Evolutionary conservation across 1,140 invertebrate genomes (phyloP).

Genomic region (Aphelinus certus): DNA sequence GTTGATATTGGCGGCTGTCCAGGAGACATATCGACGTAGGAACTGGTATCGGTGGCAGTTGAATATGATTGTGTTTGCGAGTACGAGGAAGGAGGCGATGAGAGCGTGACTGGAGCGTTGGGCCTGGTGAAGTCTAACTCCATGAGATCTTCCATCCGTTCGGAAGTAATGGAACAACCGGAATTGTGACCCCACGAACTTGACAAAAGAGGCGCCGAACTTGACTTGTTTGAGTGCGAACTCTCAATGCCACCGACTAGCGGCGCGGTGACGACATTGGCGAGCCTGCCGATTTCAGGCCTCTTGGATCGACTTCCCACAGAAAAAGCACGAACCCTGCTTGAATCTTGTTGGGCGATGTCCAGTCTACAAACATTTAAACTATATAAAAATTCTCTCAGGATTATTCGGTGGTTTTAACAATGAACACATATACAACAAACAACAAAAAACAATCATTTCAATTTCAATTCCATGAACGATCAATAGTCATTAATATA

Average conservation of each 20-base stretch:
- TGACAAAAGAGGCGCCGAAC: constrained; percentile 61
- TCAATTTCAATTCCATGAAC: too few relatives aligned
- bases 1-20: constrained; percentile 55
- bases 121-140: constrained; percentile 79
- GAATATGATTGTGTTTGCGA: constrained; percentile 53
- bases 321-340: constrained; percentile 74
- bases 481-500: too few relatives aligned
- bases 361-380: constrained; percentile 54
- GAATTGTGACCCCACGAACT: constrained; percentile 70
- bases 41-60: constrained; percentile 64
- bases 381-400: too few relatives aligned
- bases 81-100: constrained; percentile 53
- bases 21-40: constrained; percentile 70
- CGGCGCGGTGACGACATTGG: constrained; percentile 70
- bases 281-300: constrained; percentile 59
- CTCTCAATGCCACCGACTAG: constrained; percentile 63
- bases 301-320: constrained; percentile 74
- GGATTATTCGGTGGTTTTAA: too few relatives aligned
- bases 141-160: constrained; percentile 81
- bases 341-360: constrained; percentile 58
- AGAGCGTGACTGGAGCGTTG: constrained; percentile 52
- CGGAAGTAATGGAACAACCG: constrained; percentile 61
- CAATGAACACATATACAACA: too few relatives aligned
- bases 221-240: constrained; percentile 60
- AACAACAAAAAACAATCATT: too few relatives aligned